A percentile compares a stretch with the other conserved stretches of the same genome.
Evolutionary conservation across 1,140 invertebrate genomes (phyloP).

Genomic region (Leptinotarsa texana): DNA sequence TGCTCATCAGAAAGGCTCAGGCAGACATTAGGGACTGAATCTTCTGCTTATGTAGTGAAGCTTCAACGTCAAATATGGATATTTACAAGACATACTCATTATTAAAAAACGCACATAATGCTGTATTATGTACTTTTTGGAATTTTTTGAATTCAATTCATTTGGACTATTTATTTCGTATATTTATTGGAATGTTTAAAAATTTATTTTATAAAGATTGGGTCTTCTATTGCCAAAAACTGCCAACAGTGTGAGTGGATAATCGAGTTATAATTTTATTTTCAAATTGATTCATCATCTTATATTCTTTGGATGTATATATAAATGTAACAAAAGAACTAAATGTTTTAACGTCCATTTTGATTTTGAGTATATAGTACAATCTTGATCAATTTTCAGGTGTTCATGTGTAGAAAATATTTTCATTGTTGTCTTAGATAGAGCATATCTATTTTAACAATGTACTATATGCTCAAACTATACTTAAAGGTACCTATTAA

Average conservation of each 20-base stretch:
- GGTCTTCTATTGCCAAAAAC: slow-evolving; percentile 53
- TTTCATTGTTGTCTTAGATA: slow-evolving; percentile 29
- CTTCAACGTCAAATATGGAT: slow-evolving; percentile 30
- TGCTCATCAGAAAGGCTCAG: slow-evolving; percentile 28
- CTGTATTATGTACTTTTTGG: slow-evolving; percentile 8
- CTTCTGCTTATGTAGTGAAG: slow-evolving; percentile 38
- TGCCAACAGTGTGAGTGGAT: slow-evolving; percentile 47
- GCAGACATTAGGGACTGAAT: slow-evolving; percentile 49
- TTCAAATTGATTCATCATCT: slow-evolving; percentile 36
- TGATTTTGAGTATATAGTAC: slow-evolving; percentile 48
- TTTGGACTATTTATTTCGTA: not conserved
- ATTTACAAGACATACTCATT: slow-evolving; percentile 36
- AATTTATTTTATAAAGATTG: slow-evolving; percentile 36
- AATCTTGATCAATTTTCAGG: slow-evolving; percentile 30
- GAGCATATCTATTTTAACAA: slow-evolving; percentile 29
- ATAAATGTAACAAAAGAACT: slow-evolving; percentile 48
- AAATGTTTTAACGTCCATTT: slow-evolving; percentile 50
- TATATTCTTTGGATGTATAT: slow-evolving; percentile 40
- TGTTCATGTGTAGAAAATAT: slow-evolving; percentile 26
- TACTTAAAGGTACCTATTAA: slow-evolving; percentile 51
- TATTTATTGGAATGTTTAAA: not conserved
- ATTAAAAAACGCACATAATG: slow-evolving; percentile 39
- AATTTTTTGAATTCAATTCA: slow-evolving; percentile 19
- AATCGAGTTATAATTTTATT: slow-evolving; percentile 33
- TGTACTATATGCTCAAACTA: slow-evolving; percentile 49